These are phyloP conservation scores for Micrastur ruficollis DNA, from an alignment of 2,797 vertebrate species.

Conservation along the genomic window DNA sequence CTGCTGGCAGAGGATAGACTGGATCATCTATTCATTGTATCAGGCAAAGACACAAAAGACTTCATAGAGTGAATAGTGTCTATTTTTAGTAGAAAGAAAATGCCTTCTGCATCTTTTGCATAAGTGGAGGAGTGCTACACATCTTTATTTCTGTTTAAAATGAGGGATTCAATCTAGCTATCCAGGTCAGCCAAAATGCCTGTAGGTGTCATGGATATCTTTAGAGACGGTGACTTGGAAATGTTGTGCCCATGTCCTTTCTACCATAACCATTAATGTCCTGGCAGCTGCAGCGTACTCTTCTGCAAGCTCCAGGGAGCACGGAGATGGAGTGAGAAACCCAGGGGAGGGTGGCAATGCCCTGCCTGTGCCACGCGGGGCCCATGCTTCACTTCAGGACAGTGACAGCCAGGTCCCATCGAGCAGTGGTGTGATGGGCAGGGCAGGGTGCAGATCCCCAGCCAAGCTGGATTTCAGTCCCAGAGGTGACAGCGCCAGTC, in stretches of 20 bases:
- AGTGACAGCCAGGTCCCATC: not conserved
- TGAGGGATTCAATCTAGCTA: not conserved
- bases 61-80: not conserved
- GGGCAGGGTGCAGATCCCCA: not conserved
- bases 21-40: not conserved
- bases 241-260: not conserved
- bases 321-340: not conserved
- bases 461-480: slow-evolving; percentile 30
- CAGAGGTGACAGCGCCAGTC: not conserved
- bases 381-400: not conserved
- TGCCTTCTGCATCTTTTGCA: not conserved
- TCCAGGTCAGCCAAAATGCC: not conserved
- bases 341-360: not conserved
- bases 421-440: not conserved
- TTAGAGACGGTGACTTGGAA: not conserved
- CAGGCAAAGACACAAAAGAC: not conserved
- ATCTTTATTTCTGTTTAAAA: not conserved
- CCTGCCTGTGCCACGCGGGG: not conserved
- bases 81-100: slow-evolving; percentile 1
- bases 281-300: not conserved
- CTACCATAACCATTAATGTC: not conserved
- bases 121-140: not conserved
- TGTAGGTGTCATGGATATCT: not conserved
- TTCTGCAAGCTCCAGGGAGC: not conserved
- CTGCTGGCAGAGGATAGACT: not conserved